These are phyloP conservation scores for Xiphorhynchus elegans DNA, from an alignment of 2,113 vertebrate species.

Conservation along the genomic window DNA sequence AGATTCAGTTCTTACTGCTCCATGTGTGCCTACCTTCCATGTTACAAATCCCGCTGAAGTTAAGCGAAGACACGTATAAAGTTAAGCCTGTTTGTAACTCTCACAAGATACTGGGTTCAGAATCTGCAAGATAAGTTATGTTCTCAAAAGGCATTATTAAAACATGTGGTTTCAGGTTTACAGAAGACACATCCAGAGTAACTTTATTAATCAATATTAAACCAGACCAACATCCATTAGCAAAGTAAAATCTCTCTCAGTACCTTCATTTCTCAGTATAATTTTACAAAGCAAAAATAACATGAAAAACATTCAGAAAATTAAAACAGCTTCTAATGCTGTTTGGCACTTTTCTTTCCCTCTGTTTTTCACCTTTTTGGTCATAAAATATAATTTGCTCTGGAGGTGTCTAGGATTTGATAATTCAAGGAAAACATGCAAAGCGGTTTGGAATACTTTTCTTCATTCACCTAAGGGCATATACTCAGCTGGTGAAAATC, in stretches of 20 bases:
- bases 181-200: slow-evolving; percentile 39
- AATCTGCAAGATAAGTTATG: slow-evolving; percentile 3
- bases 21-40: neutral
- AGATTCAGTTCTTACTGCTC: slow-evolving; percentile 7
- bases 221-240: neutral
- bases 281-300: neutral
- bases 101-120: neutral
- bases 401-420: slow-evolving; percentile 28
- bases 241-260: neutral
- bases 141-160: slow-evolving; percentile 55
- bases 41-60: neutral
- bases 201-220: neutral
- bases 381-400: slow-evolving; percentile 20
- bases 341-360: neutral
- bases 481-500: slow-evolving; percentile 6
- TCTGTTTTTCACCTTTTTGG: neutral
- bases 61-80: neutral
- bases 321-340: neutral
- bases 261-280: neutral
- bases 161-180: slow-evolving; percentile 47
- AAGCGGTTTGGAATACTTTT: neutral
- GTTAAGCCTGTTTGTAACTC: neutral
- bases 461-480: slow-evolving; percentile 1
- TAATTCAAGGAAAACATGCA: neutral
- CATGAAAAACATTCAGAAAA: neutral